Conservation (phyloP, 2,888 invertebrate genomes). For the Tanypteryx hageni region DNA sequence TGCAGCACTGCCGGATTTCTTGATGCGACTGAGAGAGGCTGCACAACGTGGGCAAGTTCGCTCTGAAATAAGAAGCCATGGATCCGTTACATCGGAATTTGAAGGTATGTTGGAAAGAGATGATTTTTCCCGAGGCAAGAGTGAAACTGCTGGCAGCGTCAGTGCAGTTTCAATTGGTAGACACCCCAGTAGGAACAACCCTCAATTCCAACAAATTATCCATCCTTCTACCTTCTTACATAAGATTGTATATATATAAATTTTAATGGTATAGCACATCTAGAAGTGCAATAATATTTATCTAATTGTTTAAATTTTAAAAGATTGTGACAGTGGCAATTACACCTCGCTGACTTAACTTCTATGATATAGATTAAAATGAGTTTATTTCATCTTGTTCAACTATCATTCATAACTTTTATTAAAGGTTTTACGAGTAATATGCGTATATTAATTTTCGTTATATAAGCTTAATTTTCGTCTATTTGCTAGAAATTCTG, state of each 20-base stretch:
- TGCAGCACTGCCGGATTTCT: constrained; percentile 87
- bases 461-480: no score
- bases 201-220: not conserved
- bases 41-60: constrained; percentile 73
- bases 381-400: no score
- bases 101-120: constrained; percentile 2
- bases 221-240: not conserved
- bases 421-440: no score
- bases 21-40: constrained; percentile 83
- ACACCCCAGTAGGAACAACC: no score
- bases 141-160: not conserved
- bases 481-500: no score
- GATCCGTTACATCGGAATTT: not conserved
- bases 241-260: not conserved
- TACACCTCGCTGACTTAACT: no score
- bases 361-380: no score
- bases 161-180: no score
- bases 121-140: not conserved
- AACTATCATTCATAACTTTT: no score
- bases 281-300: not conserved
- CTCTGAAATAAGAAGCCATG: constrained; percentile 2
- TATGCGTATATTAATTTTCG: no score
- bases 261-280: not conserved
- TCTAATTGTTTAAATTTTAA: no score
- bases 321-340: no score